Base-by-base conservation (phyloP, 2,888 invertebrate genomes). In the Caenorhabditis japonica region DNA sequence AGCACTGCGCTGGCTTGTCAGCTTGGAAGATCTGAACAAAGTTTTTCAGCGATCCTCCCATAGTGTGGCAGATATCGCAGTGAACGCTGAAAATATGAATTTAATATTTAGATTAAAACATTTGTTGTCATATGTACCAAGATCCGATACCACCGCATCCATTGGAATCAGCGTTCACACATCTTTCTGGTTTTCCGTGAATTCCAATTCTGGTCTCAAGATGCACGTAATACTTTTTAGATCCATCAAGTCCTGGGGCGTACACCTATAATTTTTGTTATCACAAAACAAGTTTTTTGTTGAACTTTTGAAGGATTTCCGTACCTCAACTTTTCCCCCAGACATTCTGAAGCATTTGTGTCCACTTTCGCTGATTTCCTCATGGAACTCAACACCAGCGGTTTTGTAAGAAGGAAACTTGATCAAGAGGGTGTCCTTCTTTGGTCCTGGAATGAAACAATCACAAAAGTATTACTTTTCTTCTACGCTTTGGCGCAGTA, bases 91-190 rank as follows among this genome's bases (percentile, higher is more conserved):
- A 62, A 55, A 38, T 12, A 25, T 5, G 8, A 8, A 15, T 13
- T 19, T 41, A 38, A 4, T 7, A 43, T 23, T 13, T 17, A 46
- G 23, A n/a, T 46, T 27, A 10, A 36, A 5, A 13, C 17, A 23
- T 21, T 30, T 38, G 4, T 15, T 23, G 4, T 2, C n/a, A 7
- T 3, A 38, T 61, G 66, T 30, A 85, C 84, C 84, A 86, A 5
- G 85, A 85, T 68, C 86, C 86, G 33, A 86, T 86, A 39, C 86
- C 86, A 39, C 86, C 86, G 46, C 86, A 86, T 25, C 85, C 85
- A 23, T 86, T 82, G 15, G 82, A 61, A 49, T 86, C 86, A 17
- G 86, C 84, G 60, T 86, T 86, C 13, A 86, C 86, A 44, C 86
- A 86, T 69, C 86, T 66, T 51, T 86, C 86, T 25, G 86, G 86